Evolutionary conservation across 2,113 vertebrate genomes (phyloP), one percentile per base, ranked within the genome.

Genomic region (Theristicus caerulescens): DNA sequence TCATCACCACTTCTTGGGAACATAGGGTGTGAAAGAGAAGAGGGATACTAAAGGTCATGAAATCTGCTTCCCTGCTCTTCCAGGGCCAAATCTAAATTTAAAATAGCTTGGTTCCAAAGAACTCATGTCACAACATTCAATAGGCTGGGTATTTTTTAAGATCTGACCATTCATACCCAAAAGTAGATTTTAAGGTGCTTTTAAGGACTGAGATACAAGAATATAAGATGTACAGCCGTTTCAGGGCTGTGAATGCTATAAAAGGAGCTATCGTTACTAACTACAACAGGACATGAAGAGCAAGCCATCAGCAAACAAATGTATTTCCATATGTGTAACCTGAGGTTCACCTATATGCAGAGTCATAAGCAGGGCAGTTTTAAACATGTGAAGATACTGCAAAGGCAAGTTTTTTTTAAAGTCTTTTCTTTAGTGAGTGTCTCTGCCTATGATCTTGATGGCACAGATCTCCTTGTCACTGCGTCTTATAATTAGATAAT

Each of bases 391-490:
- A 32, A 77, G 40, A 9, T 83, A 34, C 3, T 29, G 20, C 40
- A 52, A 79, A 59, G 22, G 11, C 22, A 44, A 61, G 5, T 85
- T 72, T 72, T 17, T 94, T 69, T 24, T 80, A 4, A 72, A 83
- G 10, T 47, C 15, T 40, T 26, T 79, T 78, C 11, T 46, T 87
- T 49, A 47, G 4, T 57, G 21, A 54, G n/a, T 34, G 9, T 62
- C 59, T 79, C 65, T 76, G 42, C 31, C 22, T 57, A 0, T 84
- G 25, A 73, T 49, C 8, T 34, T 1, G 0, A 3, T 36, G n/a
- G 10, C 27, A 21, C 64, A 52, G 42, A 62, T 85, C 38, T 66
- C 16, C 59, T 84, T 87, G 47, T 59, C 34, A 16, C 20, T 78
- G 73, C 38, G n/a, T 71, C 15, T 59, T 19, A 55, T 90, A 54